Evolutionary conservation across 2,888 invertebrate species (phyloP).

Genomic region (Xylota sylvarum): DNA sequence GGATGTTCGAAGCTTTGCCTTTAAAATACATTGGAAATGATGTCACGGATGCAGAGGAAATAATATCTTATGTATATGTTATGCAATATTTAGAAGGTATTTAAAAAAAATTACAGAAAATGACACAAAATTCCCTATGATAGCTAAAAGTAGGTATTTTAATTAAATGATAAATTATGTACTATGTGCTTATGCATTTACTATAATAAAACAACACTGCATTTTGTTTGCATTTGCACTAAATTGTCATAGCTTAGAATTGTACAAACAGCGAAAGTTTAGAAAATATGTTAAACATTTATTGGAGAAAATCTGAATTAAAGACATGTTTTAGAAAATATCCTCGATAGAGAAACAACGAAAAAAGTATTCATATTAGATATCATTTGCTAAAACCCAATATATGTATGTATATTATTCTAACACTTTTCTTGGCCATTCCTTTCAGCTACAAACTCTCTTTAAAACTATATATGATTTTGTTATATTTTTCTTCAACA

Average conservation of each 20-base stretch:
- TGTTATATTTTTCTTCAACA: constrained; percentile 9
- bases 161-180: constrained; percentile 14
- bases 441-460: constrained; percentile 62
- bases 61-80: constrained; percentile 51
- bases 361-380: constrained; percentile 43
- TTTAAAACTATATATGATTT: background rate
- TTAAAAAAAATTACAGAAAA: constrained; percentile 29
- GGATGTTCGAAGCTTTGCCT: constrained; percentile 41
- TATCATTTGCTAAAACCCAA: constrained; percentile 26
- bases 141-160: constrained; percentile 30
- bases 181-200: constrained; percentile 17
- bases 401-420: constrained; percentile 72
- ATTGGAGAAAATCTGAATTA: constrained; percentile 7
- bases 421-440: constrained; percentile 84
- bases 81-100: constrained; percentile 39
- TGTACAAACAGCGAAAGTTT: constrained; percentile 8
- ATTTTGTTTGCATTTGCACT: background rate
- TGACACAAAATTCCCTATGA: constrained; percentile 16
- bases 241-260: constrained; percentile 3
- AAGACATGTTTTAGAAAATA: background rate
- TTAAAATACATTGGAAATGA: constrained; percentile 38
- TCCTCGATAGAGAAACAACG: constrained; percentile 34
- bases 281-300: constrained; percentile 5
- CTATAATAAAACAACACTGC: background rate
- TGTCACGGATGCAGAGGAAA: constrained; percentile 49